Evolutionary conservation across 2,113 vertebrate species (phyloP).

Genomic region (Rafetus swinhoei): DNA sequence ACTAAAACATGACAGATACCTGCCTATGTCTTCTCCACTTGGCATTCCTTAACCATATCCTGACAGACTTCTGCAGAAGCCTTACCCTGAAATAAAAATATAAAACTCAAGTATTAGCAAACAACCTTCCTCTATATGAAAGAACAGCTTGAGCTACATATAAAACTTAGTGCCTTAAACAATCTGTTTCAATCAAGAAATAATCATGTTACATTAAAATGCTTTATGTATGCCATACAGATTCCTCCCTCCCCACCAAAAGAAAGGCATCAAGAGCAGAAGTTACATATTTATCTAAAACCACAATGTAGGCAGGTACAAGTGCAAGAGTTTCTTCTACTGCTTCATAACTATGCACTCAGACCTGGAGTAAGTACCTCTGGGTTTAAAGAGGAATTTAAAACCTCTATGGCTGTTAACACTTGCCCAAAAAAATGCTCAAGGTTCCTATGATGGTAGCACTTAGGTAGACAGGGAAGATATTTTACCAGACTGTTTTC

Average conservation of each 20-base stretch:
- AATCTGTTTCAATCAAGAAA: not conserved
- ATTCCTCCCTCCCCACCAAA: not conserved
- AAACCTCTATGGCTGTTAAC: not conserved
- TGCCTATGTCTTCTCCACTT: conserved; percentile 19
- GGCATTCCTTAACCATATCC: conserved; percentile 33
- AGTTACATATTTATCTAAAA: not conserved
- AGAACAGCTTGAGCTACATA: not conserved
- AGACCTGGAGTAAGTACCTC: not conserved
- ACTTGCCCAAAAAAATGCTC: not conserved
- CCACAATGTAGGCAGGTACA: not conserved
- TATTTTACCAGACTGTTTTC: not conserved
- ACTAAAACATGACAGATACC: conserved; percentile 30
- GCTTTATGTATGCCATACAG: not conserved
- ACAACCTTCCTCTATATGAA: no score
- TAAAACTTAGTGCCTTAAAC: not conserved
- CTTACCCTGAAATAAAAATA: conserved; percentile 45
- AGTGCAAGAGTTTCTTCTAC: not conserved
- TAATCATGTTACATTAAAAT: not conserved
- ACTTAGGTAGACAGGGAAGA: not conserved
- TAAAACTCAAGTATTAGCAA: not conserved
- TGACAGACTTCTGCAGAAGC: conserved; percentile 69
- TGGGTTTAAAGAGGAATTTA: not conserved
- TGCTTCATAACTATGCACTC: not conserved
- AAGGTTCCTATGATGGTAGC: not conserved
- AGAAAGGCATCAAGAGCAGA: not conserved